Conservation (phyloP, 2,888 invertebrate genomes). For the Papilio demoleus region DNA sequence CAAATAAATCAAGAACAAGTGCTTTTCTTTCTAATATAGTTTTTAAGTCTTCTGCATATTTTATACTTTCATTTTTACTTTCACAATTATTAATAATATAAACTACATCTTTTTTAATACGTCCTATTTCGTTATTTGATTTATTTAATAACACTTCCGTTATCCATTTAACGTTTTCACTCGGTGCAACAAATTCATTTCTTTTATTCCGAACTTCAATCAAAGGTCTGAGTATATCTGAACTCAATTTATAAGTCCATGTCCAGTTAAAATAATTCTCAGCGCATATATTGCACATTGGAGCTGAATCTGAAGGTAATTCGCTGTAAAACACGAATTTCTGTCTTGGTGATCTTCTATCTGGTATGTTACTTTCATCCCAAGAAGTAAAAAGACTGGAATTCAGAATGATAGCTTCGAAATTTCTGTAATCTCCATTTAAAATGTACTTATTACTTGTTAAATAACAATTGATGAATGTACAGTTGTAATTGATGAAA, state of each 20-base stretch:
- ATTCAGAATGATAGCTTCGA: slow-evolving; percentile 68
- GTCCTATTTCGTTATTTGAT: slow-evolving; percentile 21
- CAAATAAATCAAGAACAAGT: slow-evolving; percentile 77
- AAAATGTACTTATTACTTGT: slow-evolving; percentile 60
- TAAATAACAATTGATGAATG: slow-evolving; percentile 63
- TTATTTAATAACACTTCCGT: slow-evolving; percentile 33
- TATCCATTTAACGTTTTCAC: slow-evolving; percentile 53
- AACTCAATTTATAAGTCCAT: slow-evolving; percentile 72
- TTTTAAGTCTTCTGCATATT: slow-evolving; percentile 60
- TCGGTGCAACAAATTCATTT: slow-evolving; percentile 61
- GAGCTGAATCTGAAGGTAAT: slow-evolving; percentile 56
- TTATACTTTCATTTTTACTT: slow-evolving; percentile 45
- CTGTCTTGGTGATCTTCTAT: slow-evolving; percentile 56
- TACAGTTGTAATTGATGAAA: slow-evolving; percentile 60
- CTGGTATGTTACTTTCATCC: slow-evolving; percentile 52
- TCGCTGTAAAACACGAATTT: slow-evolving; percentile 69
- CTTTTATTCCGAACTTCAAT: slow-evolving; percentile 63
- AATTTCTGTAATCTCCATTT: slow-evolving; percentile 56
- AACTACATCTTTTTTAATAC: slow-evolving; percentile 47
- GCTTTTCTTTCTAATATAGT: slow-evolving; percentile 63
- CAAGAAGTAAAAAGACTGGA: slow-evolving; percentile 52
- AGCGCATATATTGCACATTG: slow-evolving; percentile 59
- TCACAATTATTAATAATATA: slow-evolving; percentile 57
- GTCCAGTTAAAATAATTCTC: slow-evolving; percentile 76
- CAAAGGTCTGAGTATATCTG: slow-evolving; percentile 69